Conservation (phyloP, 2,888 invertebrate genomes). For the Dasypolia templi region DNA sequence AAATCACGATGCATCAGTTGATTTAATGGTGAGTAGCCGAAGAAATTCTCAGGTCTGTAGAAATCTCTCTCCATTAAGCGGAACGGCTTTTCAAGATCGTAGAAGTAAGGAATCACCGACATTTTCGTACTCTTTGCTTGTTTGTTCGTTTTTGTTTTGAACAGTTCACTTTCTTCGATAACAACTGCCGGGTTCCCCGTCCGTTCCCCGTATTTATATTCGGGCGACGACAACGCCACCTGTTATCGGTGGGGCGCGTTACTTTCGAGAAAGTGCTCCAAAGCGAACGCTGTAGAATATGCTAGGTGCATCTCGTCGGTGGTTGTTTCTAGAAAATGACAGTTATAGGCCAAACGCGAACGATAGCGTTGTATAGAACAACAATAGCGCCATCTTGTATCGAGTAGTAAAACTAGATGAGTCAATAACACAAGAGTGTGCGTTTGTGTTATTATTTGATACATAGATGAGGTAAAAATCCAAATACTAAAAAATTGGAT, state of each 20-base stretch:
- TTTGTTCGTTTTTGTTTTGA: constrained; percentile 27
- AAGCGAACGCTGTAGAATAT: constrained; percentile 53
- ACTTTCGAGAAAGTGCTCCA: constrained; percentile 51
- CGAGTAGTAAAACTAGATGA: constrained; percentile 68
- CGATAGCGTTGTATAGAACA: background rate
- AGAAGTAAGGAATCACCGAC: constrained; percentile 80
- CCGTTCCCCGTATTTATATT: constrained; percentile 69
- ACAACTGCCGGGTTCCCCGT: constrained; percentile 60
- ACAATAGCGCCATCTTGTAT: constrained; percentile 74
- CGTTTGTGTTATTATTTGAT: background rate
- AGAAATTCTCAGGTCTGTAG: constrained; percentile 68
- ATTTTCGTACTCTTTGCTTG: constrained; percentile 69
- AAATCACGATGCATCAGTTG: constrained; percentile 69
- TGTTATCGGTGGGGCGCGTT: constrained; percentile 45
- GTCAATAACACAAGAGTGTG: fast-evolving
- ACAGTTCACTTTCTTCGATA: constrained; percentile 51
- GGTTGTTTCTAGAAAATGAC: constrained; percentile 52
- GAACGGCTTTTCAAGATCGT: constrained; percentile 80
- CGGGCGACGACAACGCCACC: constrained; percentile 67
- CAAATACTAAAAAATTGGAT: background rate
- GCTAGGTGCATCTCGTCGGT: constrained; percentile 1
- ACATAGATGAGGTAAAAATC: background rate
- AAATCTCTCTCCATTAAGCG: constrained; percentile 82
- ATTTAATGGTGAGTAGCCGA: constrained; percentile 66
- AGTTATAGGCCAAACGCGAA: constrained; percentile 55